These are phyloP conservation scores for Anadara kagoshimensis DNA, from an alignment of 1,140 invertebrate species.

Conservation along the genomic window DNA sequence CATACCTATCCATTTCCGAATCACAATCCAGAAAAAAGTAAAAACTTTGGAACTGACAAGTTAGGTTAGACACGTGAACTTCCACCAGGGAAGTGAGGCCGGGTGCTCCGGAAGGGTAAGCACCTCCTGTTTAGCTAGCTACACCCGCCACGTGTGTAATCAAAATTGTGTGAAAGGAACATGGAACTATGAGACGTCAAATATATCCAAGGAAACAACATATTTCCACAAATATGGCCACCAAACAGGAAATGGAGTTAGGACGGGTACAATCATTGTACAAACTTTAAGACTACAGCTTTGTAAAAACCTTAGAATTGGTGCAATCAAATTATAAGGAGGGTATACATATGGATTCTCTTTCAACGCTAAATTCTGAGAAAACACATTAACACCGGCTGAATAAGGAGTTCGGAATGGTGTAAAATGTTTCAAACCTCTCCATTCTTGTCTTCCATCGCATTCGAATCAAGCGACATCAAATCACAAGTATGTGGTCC, in stretches of 20 bases:
- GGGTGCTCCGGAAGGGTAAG: too few species aligned
- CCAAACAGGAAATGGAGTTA: conserved; percentile 19
- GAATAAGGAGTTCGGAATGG: conserved; percentile 12
- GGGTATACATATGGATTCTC: conserved; percentile 29
- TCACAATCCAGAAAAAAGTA: too few species aligned
- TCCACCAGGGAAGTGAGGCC: too few species aligned
- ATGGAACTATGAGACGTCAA: too few species aligned
- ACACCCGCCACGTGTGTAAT: too few species aligned
- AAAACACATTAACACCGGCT: conserved; percentile 28
- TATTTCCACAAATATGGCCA: conserved; percentile 26
- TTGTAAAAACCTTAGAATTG: not conserved
- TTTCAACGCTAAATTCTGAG: conserved; percentile 15
- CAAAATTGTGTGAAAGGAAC: too few species aligned
- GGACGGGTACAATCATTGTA: conserved; percentile 5
- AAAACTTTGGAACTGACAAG: too few species aligned
- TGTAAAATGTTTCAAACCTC: conserved; percentile 12
- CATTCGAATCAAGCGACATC: conserved; percentile 30
- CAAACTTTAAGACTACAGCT: conserved; percentile 12
- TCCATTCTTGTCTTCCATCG: not conserved
- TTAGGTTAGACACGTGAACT: too few species aligned
- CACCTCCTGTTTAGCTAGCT: too few species aligned
- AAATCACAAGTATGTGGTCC: conserved; percentile 34
- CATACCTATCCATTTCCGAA: too few species aligned
- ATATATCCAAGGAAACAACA: too few species aligned
- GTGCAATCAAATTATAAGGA: conserved; percentile 23